A percentile compares a stretch with the other conserved stretches of the same genome.
Evolutionary conservation across 2,113 vertebrate species (phyloP).

Genomic region (Monopterus albus): DNA sequence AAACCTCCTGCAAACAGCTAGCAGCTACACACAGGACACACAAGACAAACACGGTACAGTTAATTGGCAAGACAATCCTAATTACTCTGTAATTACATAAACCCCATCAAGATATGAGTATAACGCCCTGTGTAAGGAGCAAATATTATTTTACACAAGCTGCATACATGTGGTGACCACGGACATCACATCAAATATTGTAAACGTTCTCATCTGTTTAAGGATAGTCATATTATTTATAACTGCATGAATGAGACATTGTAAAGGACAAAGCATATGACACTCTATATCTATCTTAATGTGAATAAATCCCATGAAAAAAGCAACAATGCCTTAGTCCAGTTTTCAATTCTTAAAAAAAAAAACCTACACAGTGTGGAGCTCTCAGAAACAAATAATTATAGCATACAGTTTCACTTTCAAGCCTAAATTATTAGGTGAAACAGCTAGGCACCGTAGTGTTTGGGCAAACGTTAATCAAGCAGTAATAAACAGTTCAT

Average conservation of each 20-base stretch:
- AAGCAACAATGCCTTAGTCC: background rate
- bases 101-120: slow-evolving; percentile 46
- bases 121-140: slow-evolving; percentile 51
- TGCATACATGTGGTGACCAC: slow-evolving; percentile 16
- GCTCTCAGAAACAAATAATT: too few species aligned
- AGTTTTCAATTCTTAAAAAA: too few species aligned
- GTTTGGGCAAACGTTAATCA: too few species aligned
- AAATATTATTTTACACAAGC: slow-evolving; percentile 69
- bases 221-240: background rate
- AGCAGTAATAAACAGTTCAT: too few species aligned
- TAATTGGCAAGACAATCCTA: slow-evolving; percentile 76
- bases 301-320: background rate
- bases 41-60: slow-evolving; percentile 69
- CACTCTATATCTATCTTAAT: background rate
- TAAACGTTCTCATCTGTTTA: background rate
- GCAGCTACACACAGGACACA: slow-evolving; percentile 59
- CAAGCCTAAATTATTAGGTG: too few species aligned
- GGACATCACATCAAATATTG: slow-evolving; percentile 25
- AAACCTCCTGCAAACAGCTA: slow-evolving; percentile 40
- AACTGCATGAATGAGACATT: background rate
- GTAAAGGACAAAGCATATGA: background rate
- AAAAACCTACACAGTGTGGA: too few species aligned
- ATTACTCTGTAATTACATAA: slow-evolving; percentile 80
- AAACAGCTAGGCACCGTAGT: too few species aligned
- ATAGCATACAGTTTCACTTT: too few species aligned